These are phyloP conservation scores for Spinibarbus caldwelli DNA, from an alignment of 2,797 vertebrate species.

Conservation along the genomic window DNA sequence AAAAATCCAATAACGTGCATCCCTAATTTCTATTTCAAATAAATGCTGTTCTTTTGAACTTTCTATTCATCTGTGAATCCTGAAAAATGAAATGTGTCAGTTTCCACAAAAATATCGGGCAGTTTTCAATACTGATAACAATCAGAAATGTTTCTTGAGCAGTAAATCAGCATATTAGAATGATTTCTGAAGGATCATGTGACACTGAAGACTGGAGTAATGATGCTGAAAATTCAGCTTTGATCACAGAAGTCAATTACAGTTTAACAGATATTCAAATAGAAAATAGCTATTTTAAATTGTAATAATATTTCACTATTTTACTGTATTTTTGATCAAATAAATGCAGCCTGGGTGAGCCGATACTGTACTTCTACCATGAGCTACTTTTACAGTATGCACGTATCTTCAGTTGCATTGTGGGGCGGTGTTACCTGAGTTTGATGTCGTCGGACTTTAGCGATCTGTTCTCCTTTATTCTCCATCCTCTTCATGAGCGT, in stretches of 20 bases:
- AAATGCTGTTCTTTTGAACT: background rate
- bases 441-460: constrained; percentile 87
- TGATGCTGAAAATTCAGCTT: background rate
- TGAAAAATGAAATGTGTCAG: background rate
- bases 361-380: background rate
- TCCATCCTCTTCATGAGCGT: constrained; percentile 89
- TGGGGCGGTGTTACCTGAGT: constrained; percentile 74
- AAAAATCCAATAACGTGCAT: too few relatives aligned
- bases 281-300: background rate
- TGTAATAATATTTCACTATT: background rate
- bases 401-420: background rate
- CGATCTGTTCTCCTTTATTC: constrained; percentile 93
- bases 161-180: too few relatives aligned
- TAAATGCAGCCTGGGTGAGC: background rate
- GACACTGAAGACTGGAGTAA: background rate
- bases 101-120: too few relatives aligned
- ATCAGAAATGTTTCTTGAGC: too few relatives aligned
- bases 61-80: background rate
- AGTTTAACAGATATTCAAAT: background rate
- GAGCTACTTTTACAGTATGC: background rate
- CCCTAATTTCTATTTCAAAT: background rate
- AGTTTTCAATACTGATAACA: too few relatives aligned
- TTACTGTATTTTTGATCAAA: background rate
- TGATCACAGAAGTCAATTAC: background rate
- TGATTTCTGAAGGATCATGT: background rate